phyloP scores from a whole-genome alignment of 2,797 vertebrate genomes.

The Siniperca scherzeri region DNA sequence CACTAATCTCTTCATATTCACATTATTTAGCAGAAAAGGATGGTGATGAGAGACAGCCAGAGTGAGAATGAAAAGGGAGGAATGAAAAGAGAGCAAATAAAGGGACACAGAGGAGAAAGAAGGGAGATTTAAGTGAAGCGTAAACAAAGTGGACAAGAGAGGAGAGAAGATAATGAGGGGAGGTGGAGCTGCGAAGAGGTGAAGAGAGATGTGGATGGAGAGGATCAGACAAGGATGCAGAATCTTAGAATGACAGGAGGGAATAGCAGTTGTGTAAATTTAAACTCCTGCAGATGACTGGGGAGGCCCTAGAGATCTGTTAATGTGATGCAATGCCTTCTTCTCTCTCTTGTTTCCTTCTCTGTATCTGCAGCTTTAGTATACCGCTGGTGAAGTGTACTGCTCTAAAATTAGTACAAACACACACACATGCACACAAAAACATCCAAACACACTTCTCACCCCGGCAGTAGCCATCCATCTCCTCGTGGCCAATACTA shows the following conservation, averaged over 20 bases:
- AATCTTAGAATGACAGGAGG: constrained; percentile 56
- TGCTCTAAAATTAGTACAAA: constrained; percentile 36
- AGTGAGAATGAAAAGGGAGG: constrained; percentile 28
- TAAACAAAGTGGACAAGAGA: constrained; percentile 59
- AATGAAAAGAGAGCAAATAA: constrained; percentile 29
- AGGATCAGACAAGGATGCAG: constrained; percentile 65
- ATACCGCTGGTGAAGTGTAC: not conserved
- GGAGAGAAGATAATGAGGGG: constrained; percentile 48
- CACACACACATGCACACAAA: constrained; percentile 14
- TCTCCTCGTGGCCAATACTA: constrained; percentile 94
- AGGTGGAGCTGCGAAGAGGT: constrained; percentile 51
- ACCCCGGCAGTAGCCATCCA: constrained; percentile 94
- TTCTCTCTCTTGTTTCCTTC: constrained; percentile 21
- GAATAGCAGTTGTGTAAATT: constrained; percentile 56
- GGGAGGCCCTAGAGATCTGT: constrained; percentile 64
- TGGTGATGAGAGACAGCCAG: not conserved
- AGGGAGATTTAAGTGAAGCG: constrained; percentile 29
- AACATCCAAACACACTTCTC: constrained; percentile 71
- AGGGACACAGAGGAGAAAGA: constrained; percentile 2
- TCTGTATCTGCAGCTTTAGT: constrained; percentile 35
- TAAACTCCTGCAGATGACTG: constrained; percentile 63
- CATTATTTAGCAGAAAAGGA: constrained; percentile 48
- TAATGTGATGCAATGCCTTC: constrained; percentile 55
- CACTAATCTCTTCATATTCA: constrained; percentile 28
- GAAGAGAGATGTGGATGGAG: constrained; percentile 62